phyloP scores from a whole-genome alignment of 2,888 invertebrate genomes.

The Drosophila longiperda region DNA sequence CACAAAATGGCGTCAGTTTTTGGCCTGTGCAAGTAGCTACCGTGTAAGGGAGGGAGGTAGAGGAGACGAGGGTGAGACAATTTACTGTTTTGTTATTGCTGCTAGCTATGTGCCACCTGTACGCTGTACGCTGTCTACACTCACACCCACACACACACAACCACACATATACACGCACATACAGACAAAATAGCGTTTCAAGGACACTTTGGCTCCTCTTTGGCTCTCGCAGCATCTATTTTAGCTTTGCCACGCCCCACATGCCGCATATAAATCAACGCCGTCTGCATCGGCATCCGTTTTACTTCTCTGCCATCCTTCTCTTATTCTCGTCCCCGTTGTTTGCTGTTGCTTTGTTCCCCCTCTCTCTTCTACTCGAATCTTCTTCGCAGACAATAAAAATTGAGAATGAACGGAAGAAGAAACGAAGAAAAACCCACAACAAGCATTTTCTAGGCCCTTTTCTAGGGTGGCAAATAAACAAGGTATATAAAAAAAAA shows the following conservation, averaged over 20 bases:
- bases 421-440: conserved; percentile 19
- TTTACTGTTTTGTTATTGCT: conserved; percentile 37
- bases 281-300: conserved; percentile 57
- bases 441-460: conserved; percentile 48
- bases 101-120: conserved; percentile 76
- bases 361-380: background rate
- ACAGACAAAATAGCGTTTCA: conserved; percentile 46
- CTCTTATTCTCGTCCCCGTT: background rate
- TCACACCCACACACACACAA: background rate
- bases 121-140: conserved; percentile 14
- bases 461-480: conserved; percentile 50
- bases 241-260: background rate
- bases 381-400: conserved; percentile 37
- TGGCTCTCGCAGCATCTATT: background rate
- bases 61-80: background rate
- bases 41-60: background rate
- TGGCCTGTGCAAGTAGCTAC: background rate
- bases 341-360: conserved; percentile 31
- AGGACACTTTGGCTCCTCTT: conserved; percentile 64
- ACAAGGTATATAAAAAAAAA: conserved; percentile 21
- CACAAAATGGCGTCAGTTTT: conserved; percentile 50
- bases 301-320: conserved; percentile 26
- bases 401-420: conserved; percentile 11
- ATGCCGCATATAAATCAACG: conserved; percentile 65
- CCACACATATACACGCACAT: conserved; percentile 4